Conservation (phyloP, 2,113 vertebrate species). For the Mormyrus iriodes region DNA sequence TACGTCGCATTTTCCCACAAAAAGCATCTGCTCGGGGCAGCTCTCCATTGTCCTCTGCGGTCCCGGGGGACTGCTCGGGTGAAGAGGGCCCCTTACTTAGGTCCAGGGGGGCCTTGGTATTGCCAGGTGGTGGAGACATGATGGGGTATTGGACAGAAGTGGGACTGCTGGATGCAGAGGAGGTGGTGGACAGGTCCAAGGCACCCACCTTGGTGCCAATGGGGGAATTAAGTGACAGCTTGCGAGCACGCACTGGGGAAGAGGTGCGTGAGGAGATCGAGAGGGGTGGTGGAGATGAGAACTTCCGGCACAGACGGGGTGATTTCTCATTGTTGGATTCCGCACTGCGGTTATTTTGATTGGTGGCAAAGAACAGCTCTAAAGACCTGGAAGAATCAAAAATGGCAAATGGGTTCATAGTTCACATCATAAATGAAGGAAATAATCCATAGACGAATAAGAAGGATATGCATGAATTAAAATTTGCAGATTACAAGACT, state of each 20-base stretch:
- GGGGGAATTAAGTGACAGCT: constrained; percentile 87
- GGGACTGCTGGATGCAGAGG: constrained; percentile 69
- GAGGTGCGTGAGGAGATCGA: constrained; percentile 80
- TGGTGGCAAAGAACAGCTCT: constrained; percentile 92
- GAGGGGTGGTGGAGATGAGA: constrained; percentile 88
- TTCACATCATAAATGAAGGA: background rate
- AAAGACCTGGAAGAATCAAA: constrained; percentile 68
- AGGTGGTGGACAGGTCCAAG: constrained; percentile 75
- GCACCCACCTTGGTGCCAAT: constrained; percentile 73
- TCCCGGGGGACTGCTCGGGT: constrained; percentile 74
- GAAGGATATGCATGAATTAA: background rate
- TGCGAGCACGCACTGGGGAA: constrained; percentile 82
- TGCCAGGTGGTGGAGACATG: constrained; percentile 68
- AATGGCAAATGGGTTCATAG: constrained; percentile 1
- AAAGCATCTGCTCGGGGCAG: constrained; percentile 74
- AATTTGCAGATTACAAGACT: background rate
- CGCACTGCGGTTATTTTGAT: constrained; percentile 74
- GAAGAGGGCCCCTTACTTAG: constrained; percentile 70
- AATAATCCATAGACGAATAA: background rate
- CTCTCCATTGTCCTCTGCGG: constrained; percentile 67
- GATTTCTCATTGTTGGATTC: constrained; percentile 81
- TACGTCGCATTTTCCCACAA: constrained; percentile 79
- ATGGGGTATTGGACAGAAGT: constrained; percentile 68
- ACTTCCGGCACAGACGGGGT: constrained; percentile 87
- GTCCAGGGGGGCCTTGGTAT: constrained; percentile 66